Base-by-base conservation (phyloP, 2,113 vertebrate genomes). In the Damaliscus lunatus region DNA sequence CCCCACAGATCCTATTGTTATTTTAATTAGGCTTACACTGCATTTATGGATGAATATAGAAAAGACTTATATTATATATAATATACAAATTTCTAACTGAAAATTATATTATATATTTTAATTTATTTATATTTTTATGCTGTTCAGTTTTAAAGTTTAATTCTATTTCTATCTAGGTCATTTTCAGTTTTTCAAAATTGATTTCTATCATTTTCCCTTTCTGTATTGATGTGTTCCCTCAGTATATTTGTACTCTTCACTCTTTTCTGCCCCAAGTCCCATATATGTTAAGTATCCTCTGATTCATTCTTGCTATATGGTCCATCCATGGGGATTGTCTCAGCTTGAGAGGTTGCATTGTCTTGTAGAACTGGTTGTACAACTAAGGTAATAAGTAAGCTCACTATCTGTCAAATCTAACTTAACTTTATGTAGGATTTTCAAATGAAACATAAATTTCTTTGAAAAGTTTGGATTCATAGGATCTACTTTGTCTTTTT, bases 11-110 rank as follows among this genome's bases (percentile, higher is more conserved):
- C 15, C 25, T 80, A 1, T 87, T 93, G 46, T 46, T 52, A 53
- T 81, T 95, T 97, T 93, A 82, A 93, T 59, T 93, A 77, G 33
- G 23, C 25, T 86, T 57, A 77, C 6, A 67, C 57, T 89, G 11
- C 11, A 52, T 57, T 74, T 90, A 80, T 36, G 31, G 11, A 55
- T 96, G 46, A 94, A 74, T 94, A 90, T 36, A 88, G 21, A 36
- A 91, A 85, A 13, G 64, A 43, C 3, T 84, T 33, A 55, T 53
- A 83, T n/a, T 33, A 52, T 43, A 64, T 33, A 43, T 13, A 93
- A 57, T 93, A 40, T 77, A 97, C 2, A 90, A 96, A 78, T 94
- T 92, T 96, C 43, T 55, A 84, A 57, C 10, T 95, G 77, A 81
- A 91, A 92, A 88, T 4, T 84, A 43, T 89, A 88, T 4, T 84